A percentile compares a stretch with the other conserved stretches of the same genome.
These are phyloP conservation scores for Dichetophora obliterata DNA, from an alignment of 2,888 invertebrate species.

Conservation along the genomic window DNA sequence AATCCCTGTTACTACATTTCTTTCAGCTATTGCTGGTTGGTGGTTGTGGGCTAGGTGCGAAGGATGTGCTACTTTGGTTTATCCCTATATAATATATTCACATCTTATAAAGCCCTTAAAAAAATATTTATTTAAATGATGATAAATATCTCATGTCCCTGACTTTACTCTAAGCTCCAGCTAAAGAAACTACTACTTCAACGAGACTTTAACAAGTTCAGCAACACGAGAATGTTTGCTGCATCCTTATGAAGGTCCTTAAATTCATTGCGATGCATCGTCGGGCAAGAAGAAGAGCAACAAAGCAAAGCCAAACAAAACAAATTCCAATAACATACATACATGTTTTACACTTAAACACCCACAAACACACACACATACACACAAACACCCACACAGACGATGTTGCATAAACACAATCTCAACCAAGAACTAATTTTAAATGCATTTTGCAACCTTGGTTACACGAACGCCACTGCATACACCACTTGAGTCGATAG, in stretches of 20 bases:
- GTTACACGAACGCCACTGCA: background rate
- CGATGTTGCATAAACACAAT: conserved; percentile 9
- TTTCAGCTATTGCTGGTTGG: too few species aligned
- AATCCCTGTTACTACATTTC: too few species aligned
- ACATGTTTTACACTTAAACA: conserved; percentile 48
- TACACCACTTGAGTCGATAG: background rate
- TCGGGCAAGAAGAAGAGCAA: background rate
- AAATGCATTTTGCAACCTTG: conserved; percentile 2
- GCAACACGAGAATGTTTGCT: background rate
- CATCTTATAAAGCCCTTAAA: too few species aligned
- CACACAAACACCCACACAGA: conserved; percentile 9
- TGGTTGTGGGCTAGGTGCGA: too few species aligned
- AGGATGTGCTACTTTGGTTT: too few species aligned
- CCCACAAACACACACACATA: conserved; percentile 9
- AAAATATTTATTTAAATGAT: background rate
- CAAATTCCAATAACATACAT: conserved; percentile 25
- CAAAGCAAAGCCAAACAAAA: conserved; percentile 5
- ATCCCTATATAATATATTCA: too few species aligned
- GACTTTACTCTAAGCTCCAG: background rate
- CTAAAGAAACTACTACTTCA: background rate
- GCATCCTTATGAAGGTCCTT: background rate
- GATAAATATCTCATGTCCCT: background rate
- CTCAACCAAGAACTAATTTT: conserved; percentile 15
- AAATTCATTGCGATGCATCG: conserved; percentile 12
- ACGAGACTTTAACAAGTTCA: conserved; percentile 15